Percentiles rank a stretch among this genome's conserved stretches.
These are phyloP conservation scores for Drosophila lini DNA, from an alignment of 1,140 invertebrate species.

Conservation along the genomic window DNA sequence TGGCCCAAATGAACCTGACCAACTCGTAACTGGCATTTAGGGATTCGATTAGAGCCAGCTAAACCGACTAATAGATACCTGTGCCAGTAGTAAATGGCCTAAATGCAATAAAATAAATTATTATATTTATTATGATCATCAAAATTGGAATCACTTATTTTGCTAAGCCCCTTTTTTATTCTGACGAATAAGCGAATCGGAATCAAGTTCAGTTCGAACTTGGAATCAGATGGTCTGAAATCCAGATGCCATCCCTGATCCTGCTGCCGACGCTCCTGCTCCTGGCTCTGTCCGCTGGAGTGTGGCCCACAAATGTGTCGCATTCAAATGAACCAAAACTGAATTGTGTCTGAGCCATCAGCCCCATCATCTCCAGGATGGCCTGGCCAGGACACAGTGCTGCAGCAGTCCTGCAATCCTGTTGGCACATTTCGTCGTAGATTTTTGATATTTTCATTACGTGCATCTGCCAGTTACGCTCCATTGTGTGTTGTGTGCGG, in stretches of 20 bases:
- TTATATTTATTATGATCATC: no score
- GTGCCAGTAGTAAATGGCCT: neutral
- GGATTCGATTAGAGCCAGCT: neutral
- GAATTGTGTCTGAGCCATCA: conserved; percentile 51
- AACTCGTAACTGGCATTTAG: conserved; percentile 37
- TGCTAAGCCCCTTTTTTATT: neutral
- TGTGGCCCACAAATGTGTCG: conserved; percentile 56
- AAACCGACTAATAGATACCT: conserved; percentile 5
- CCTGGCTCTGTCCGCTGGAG: conserved; percentile 12
- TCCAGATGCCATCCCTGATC: neutral
- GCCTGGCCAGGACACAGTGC: conserved; percentile 3
- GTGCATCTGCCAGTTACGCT: conserved; percentile 72
- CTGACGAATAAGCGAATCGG: neutral
- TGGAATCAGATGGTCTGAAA: neutral
- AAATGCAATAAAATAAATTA: no score
- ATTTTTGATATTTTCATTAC: conserved; percentile 83
- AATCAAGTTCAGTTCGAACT: neutral
- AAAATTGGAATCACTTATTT: neutral
- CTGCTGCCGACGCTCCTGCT: neutral
- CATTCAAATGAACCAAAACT: conserved; percentile 75
- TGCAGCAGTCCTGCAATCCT: conserved; percentile 27
- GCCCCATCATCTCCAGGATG: conserved; percentile 9
- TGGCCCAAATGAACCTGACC: conserved; percentile 72
- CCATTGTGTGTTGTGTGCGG: conserved; percentile 36
- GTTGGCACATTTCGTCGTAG: conserved; percentile 75